phyloP scores from a whole-genome alignment of 2,888 invertebrate genomes.

The Pyrrhia umbra region DNA sequence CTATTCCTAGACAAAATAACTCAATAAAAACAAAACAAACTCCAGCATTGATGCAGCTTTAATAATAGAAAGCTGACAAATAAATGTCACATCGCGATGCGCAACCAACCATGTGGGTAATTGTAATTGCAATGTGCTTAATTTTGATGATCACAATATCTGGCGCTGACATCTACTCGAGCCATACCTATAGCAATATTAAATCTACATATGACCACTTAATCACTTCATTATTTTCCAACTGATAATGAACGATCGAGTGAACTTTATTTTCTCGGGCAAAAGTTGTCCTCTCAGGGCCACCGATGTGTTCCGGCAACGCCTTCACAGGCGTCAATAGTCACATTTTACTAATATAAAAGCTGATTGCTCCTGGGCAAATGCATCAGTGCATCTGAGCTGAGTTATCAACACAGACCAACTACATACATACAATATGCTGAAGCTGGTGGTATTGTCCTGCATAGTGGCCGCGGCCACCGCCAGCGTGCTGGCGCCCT shows the following conservation, averaged over 20 bases:
- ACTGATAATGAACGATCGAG: conserved; percentile 39
- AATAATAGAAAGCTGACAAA: conserved; percentile 44
- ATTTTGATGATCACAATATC: conserved; percentile 35
- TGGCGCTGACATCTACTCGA: conserved; percentile 43
- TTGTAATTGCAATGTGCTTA: conserved; percentile 42
- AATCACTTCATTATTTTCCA: conserved; percentile 42
- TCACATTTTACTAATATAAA: conserved; percentile 75
- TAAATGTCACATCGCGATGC: conserved; percentile 23
- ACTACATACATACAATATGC: conserved; percentile 78
- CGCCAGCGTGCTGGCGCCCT: conserved; percentile 71
- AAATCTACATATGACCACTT: conserved; percentile 32
- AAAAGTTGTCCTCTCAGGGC: conserved; percentile 82
- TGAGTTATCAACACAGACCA: conserved; percentile 83
- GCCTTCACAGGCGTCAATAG: conserved; percentile 64
- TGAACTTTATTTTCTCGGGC: conserved; percentile 66
- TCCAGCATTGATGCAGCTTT: conserved; percentile 7
- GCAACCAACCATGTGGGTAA: conserved; percentile 29
- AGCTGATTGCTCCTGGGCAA: conserved; percentile 59
- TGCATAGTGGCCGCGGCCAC: conserved; percentile 90
- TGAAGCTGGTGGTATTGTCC: conserved; percentile 91
- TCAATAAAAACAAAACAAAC: conserved; percentile 30
- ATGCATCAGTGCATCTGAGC: conserved; percentile 78
- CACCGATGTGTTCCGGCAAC: conserved; percentile 76
- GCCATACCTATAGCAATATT: conserved; percentile 30
- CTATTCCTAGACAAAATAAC: conserved; percentile 14